Base-by-base conservation (phyloP, 1,140 invertebrate species). In the Fopius arisanus region DNA sequence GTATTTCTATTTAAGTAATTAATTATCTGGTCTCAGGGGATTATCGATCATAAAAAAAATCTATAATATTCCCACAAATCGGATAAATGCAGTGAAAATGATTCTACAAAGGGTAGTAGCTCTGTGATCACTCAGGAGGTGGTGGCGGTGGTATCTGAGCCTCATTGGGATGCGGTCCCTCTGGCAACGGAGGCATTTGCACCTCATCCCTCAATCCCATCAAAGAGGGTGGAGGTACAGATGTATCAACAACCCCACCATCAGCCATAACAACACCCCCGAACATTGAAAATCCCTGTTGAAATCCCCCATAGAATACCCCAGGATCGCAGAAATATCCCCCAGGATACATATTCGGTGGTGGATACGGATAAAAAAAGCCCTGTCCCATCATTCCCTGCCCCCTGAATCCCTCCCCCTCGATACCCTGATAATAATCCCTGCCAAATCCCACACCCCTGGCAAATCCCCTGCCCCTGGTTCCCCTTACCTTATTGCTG, bases 401-500 rank as follows among this genome's bases (percentile, higher is more conserved):
- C 6, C 19, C 19, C 19, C 43, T 51, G 19, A 51, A 51, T 51
- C n/a, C 62, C 67, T 31, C 74, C 2, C 41, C 10, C 62, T 59
- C 43, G 48, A 75, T 59, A 12, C 41, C 43, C 26, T 26, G 54
- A 62, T 62, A 62, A 62, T 62, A 62, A 51, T 51, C 21, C n/a
- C 21, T 0, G n/a, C 1, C 21, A 51, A n/a, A n/a, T 28, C 26
- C 26, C 26, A 14, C 6, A 19, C 3, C 54, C 54, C 54, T 59
- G 12, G 43, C 14, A 5, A 48, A 48, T 16, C 4, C 4, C 73
- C 77, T 81, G 71, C 67, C 81, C 83, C 79, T 88, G 83, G 80
- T 84, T 75, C 88, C 88, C 77, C 89, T 88, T 87, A 90, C 89
- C 84, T 90, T 89, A 82, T 84, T 90, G 78, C 83, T 89, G 82